Evolutionary conservation across 2,888 invertebrate species (phyloP), one percentile per base, ranked within the genome.

Genomic region (Ophioninae sp.): DNA sequence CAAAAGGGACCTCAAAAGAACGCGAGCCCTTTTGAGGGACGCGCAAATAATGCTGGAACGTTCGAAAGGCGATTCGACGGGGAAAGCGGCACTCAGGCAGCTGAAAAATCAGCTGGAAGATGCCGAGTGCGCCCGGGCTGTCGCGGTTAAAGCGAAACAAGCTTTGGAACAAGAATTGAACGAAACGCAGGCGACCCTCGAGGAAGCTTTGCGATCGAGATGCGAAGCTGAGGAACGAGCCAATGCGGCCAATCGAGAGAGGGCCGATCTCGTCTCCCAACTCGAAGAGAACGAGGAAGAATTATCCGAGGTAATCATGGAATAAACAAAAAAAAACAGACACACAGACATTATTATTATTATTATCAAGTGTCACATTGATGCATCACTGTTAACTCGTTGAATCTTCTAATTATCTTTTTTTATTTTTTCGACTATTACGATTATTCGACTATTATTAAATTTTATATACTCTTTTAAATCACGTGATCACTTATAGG

Each of bases 231-330:
- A 98, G 87, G 97, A 97, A 86, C 94, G 95, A 58, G 95, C 96
- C 6, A 95, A 95, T 84, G 90, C 93, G 0, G 95, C 97, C 2
- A 94, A 95, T 80, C 93, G 98, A 8, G 98, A 98, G 92, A 96
- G 97, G 20, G 94, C 96, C 22, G 97, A 98, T 78, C 93, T 98
- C 17, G 95, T 97, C 87, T 96, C 96, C 9, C 97, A 97, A 92
- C 94, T 98, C 20, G 98, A 99, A 89, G 99, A 99, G 91, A 97
- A 97, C 71, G 98, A 99, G 92, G 98, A 99, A 90, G 98, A 99
- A 92, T 94, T 98, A 79, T 96, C 97, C 0, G 97, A 98, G 93
- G 95, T 95, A 89, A 86, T 80, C 41, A 9, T 2, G 41, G 64
- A 59, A 63, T 65, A 80, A 22, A 67, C 61, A 17, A 1, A 44